A percentile compares a stretch with the other conserved stretches of the same genome.
phyloP scores from a whole-genome alignment of 2,888 invertebrate species.

The Perizoma flavofasciatum region DNA sequence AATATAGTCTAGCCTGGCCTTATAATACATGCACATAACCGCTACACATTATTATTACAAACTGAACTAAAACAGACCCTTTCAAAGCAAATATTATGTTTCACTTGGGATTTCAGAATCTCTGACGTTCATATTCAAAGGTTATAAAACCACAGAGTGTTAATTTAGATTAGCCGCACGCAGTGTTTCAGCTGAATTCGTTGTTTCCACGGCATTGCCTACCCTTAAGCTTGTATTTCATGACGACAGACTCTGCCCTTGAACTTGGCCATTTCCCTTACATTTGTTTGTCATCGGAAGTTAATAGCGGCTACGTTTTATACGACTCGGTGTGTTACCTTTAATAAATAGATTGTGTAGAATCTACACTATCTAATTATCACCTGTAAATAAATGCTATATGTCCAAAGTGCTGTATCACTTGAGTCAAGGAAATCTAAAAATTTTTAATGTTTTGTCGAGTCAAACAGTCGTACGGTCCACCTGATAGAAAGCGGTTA shows the following conservation, averaged over 20 bases:
- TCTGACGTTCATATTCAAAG: constrained; percentile 19
- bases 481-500: too few species aligned
- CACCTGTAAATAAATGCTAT: too few species aligned
- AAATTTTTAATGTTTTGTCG: too few species aligned
- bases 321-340: background rate
- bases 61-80: constrained; percentile 24
- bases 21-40: constrained; percentile 1
- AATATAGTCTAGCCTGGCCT: constrained; percentile 6
- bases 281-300: background rate
- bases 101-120: constrained; percentile 28
- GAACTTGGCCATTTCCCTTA: constrained; percentile 17
- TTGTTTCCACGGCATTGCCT: constrained; percentile 23
- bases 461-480: too few species aligned
- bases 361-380: too few species aligned
- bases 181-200: constrained; percentile 25
- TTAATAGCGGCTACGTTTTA: constrained; percentile 1
- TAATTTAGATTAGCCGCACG: constrained; percentile 42
- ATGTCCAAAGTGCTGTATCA: too few species aligned
- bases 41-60: constrained; percentile 20
- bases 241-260: constrained; percentile 10
- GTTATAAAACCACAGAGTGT: constrained; percentile 23
- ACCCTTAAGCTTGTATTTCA: constrained; percentile 20
- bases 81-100: constrained; percentile 28
- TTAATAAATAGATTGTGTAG: background rate
- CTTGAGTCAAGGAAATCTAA: too few species aligned